Evolutionary conservation across 2,113 vertebrate species (phyloP).

Genomic region (Chlorodrepanis virens): DNA sequence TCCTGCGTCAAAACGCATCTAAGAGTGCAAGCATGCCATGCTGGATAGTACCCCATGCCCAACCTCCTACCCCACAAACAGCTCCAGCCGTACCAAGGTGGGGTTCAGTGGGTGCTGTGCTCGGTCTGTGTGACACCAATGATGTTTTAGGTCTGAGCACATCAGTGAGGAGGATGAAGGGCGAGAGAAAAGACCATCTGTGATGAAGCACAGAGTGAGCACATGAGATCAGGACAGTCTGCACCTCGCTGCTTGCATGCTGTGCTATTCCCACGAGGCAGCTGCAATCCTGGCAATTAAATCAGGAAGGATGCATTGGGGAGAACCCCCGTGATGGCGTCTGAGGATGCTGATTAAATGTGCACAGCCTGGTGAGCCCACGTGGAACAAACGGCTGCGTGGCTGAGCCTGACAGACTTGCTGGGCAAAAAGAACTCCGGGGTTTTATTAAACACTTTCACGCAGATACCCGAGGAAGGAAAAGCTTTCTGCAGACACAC

Average conservation of each 20-base stretch:
- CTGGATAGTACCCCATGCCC: rapidly evolving
- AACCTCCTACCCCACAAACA: background rate
- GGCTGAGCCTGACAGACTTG: background rate
- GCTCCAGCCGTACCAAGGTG: background rate
- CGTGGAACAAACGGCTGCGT: constrained; percentile 7
- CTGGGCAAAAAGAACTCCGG: background rate
- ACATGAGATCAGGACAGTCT: rapidly evolving
- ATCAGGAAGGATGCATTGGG: background rate
- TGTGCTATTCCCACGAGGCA: background rate
- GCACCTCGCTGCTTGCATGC: background rate
- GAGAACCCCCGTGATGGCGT: background rate
- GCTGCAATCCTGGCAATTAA: background rate
- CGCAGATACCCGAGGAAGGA: background rate
- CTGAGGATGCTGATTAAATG: background rate
- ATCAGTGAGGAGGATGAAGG: background rate
- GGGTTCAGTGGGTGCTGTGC: background rate
- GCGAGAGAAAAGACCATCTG: background rate
- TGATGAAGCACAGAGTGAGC: background rate
- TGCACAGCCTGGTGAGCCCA: background rate
- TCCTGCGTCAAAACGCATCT: background rate
- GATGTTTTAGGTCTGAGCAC: background rate
- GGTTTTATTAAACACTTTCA: background rate
- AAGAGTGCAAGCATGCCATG: rapidly evolving
- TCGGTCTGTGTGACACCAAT: background rate
- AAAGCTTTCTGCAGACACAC: background rate